Conservation (phyloP, 2,113 vertebrate genomes). For the Chloropsis hardwickii region DNA sequence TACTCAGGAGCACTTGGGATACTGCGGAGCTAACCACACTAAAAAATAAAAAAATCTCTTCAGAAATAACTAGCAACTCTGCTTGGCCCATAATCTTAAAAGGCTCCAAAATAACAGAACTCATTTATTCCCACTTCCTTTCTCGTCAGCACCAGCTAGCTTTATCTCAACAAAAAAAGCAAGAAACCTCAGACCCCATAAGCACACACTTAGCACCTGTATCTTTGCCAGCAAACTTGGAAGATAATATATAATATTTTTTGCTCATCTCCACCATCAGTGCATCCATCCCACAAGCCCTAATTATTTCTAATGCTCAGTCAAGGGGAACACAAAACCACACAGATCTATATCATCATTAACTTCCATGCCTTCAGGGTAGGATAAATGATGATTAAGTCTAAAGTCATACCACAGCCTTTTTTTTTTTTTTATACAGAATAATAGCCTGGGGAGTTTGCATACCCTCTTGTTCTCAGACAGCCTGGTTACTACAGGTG, state of each 20-base stretch:
- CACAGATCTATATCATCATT: conserved; percentile 62
- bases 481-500: background rate
- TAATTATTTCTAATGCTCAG: conserved; percentile 65
- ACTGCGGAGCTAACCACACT: background rate
- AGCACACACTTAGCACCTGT: background rate
- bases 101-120: background rate
- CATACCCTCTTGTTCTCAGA: background rate
- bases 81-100: background rate
- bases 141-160: background rate
- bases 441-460: conserved; percentile 9
- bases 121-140: background rate
- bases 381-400: conserved; percentile 64
- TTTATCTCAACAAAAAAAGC: background rate
- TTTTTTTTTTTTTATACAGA: background rate
- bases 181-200: background rate
- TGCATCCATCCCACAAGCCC: conserved; percentile 28
- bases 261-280: conserved; percentile 36
- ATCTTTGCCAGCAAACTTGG: background rate
- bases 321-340: conserved; percentile 59
- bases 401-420: conserved; percentile 12
- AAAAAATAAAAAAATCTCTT: background rate
- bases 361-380: conserved; percentile 53
- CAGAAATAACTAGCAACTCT: background rate
- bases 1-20: background rate
- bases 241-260: background rate